Conservation (phyloP, 1,140 invertebrate genomes). For the Aphelenchoides avenae region DNA sequence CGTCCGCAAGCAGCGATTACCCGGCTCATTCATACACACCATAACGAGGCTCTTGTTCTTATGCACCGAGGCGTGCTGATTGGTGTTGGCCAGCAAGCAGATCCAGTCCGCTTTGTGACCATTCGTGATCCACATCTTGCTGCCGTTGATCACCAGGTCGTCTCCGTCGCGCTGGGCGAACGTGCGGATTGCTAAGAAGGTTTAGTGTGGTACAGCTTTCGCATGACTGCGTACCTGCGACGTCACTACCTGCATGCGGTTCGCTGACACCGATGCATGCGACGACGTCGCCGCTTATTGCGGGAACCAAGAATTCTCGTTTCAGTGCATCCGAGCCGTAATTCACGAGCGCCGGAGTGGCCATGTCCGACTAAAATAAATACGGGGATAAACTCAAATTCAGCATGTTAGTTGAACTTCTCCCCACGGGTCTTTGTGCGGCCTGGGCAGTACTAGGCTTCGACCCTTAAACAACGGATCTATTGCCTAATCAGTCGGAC, state of each 20-base stretch:
- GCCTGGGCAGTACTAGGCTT: neutral
- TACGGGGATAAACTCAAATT: too few relatives aligned
- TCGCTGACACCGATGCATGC: conserved; percentile 67
- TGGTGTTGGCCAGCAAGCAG: conserved; percentile 66
- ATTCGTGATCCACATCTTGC: conserved; percentile 68
- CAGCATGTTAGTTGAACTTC: too few relatives aligned
- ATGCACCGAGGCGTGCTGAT: conserved; percentile 60
- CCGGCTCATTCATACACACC: conserved; percentile 65
- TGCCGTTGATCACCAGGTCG: conserved; percentile 65
- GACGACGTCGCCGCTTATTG: conserved; percentile 65
- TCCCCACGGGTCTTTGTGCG: too few relatives aligned
- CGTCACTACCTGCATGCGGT: conserved; percentile 65
- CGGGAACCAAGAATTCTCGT: conserved; percentile 65
- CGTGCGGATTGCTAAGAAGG: conserved; percentile 60
- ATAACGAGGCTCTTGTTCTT: conserved; percentile 67
- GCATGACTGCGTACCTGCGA: conserved; percentile 61
- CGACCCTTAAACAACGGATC: too few relatives aligned
- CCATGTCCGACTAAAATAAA: conserved; percentile 48
- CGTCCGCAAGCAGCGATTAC: too few relatives aligned
- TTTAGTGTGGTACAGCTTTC: conserved; percentile 6
- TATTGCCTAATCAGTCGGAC: too few relatives aligned
- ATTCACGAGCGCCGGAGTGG: conserved; percentile 54
- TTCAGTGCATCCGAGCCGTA: conserved; percentile 67
- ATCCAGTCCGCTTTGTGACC: conserved; percentile 67
- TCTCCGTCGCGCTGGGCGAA: conserved; percentile 64